Evolutionary conservation across 2,113 vertebrate species (phyloP).

Genomic region (Arenaria interpres): DNA sequence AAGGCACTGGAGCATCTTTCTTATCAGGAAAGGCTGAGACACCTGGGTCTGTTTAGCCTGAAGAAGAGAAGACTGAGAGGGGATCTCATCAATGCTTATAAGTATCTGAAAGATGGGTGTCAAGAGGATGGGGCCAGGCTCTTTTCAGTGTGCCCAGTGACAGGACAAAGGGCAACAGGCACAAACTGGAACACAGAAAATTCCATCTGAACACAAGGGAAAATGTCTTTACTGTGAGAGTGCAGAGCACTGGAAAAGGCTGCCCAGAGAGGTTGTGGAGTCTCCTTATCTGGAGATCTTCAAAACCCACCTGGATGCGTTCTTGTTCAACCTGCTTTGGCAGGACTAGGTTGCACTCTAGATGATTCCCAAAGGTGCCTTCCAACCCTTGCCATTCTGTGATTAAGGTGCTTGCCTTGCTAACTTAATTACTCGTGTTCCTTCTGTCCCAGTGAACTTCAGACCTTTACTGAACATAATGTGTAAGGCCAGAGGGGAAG

Average conservation of each 20-base stretch:
- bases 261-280: neutral
- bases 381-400: neutral
- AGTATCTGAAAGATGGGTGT: neutral
- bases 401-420: neutral
- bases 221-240: neutral
- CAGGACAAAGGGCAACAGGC: neutral
- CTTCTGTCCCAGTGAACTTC: neutral
- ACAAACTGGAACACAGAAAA: neutral
- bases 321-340: neutral
- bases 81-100: neutral
- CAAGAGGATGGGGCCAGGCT: neutral
- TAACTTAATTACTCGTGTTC: neutral
- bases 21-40: neutral
- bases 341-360: neutral
- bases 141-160: neutral
- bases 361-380: neutral
- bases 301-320: neutral
- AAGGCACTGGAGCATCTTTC: neutral
- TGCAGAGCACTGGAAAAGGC: neutral
- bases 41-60: neutral
- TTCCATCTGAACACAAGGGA: neutral
- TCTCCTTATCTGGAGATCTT: neutral
- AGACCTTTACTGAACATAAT: neutral
- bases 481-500: neutral
- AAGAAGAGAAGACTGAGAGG: neutral